Evolutionary conservation across 2,797 vertebrate genomes (phyloP).

Genomic region (Ataeniobius toweri): DNA sequence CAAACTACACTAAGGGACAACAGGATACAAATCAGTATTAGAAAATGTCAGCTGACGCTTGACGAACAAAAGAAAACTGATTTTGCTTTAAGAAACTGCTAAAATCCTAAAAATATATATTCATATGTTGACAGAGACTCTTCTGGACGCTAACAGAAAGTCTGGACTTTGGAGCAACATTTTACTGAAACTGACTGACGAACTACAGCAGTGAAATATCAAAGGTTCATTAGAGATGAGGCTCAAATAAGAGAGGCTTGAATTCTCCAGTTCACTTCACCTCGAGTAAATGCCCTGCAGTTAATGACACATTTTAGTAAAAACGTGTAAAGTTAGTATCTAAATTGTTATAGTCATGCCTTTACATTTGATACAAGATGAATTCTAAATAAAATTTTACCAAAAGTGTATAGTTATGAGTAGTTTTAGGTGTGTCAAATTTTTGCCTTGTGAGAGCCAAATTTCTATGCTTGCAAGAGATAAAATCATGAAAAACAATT

Average conservation of each 20-base stretch:
- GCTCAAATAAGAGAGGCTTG: not conserved
- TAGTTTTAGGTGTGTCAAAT: not conserved
- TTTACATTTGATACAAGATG: no score
- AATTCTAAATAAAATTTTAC: no score
- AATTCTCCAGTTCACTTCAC: not conserved
- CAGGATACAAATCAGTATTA: not conserved
- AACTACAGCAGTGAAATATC: not conserved
- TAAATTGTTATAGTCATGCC: not conserved
- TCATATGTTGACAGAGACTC: not conserved
- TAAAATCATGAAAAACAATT: no score
- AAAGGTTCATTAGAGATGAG: constrained; percentile 7
- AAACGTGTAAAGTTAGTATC: not conserved
- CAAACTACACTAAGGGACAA: not conserved
- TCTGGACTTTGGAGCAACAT: not conserved
- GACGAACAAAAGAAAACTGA: not conserved
- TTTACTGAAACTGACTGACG: not conserved
- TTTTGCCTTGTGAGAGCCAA: no score
- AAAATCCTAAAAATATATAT: not conserved
- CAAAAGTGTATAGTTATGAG: not conserved
- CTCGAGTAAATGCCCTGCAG: not conserved
- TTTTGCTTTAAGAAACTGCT: not conserved
- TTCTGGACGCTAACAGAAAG: not conserved
- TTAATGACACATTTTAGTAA: not conserved
- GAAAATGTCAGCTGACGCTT: not conserved
- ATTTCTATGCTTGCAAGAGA: no score